phyloP scores from a whole-genome alignment of 2,797 vertebrate genomes.

The Dryobates pubescens region DNA sequence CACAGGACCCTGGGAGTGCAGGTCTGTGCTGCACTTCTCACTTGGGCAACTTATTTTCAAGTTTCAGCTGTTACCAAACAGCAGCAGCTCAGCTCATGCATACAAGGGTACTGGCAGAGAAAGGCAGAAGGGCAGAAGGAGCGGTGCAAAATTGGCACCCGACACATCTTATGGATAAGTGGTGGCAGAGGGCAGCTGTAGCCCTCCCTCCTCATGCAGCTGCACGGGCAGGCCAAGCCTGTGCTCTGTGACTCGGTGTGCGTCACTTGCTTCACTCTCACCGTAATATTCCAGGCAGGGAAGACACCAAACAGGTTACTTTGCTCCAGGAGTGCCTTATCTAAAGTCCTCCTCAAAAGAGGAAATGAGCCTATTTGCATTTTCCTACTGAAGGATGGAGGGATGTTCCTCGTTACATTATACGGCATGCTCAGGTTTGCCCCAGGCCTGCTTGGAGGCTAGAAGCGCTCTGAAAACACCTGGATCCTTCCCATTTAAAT shows the following conservation, averaged over 20 bases:
- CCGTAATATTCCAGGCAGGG: neutral
- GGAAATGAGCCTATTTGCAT: conserved; percentile 81
- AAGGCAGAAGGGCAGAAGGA: neutral
- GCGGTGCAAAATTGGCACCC: neutral
- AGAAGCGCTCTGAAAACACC: conserved; percentile 78
- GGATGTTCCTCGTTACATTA: conserved; percentile 69
- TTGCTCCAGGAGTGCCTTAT: conserved; percentile 74
- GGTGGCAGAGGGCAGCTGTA: neutral
- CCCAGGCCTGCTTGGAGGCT: conserved; percentile 79
- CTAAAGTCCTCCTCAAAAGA: conserved; percentile 76
- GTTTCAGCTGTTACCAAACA: neutral
- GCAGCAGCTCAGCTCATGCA: neutral
- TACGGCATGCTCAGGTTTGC: conserved; percentile 71
- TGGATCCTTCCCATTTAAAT: conserved; percentile 77
- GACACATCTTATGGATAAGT: neutral
- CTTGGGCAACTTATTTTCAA: neutral
- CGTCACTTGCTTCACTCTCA: neutral
- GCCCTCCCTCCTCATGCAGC: neutral
- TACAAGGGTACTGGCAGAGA: accelerated
- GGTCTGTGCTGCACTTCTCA: neutral
- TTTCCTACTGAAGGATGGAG: conserved; percentile 75
- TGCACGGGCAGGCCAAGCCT: accelerated
- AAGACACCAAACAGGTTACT: conserved; percentile 62
- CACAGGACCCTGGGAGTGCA: neutral
- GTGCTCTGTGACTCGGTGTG: neutral